A percentile compares a stretch with the other conserved stretches of the same genome.
phyloP scores from a whole-genome alignment of 2,113 vertebrate genomes.

The Numenius arquata region DNA sequence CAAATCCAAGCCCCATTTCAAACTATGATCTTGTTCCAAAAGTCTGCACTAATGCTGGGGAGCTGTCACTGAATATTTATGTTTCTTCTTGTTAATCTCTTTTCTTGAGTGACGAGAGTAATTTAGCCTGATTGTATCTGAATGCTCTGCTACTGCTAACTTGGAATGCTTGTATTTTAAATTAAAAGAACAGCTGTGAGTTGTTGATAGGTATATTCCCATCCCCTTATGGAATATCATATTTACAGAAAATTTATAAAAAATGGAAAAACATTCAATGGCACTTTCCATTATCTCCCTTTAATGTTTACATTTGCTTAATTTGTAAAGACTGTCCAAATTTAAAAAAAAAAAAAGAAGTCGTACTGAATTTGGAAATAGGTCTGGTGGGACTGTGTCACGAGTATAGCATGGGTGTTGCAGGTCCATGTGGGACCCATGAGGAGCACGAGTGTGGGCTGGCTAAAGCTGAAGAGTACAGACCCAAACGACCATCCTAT shows the following conservation, averaged over 20 bases:
- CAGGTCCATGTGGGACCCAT: conserved; percentile 94
- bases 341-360: background rate
- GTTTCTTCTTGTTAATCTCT: background rate
- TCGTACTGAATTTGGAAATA: background rate
- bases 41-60: background rate
- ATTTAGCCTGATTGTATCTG: background rate
- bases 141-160: background rate
- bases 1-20: background rate
- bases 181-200: background rate
- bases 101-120: background rate
- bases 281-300: background rate
- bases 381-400: background rate
- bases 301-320: background rate
- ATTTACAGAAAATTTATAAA: background rate
- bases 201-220: background rate
- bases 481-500: conserved; percentile 86
- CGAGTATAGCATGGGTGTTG: background rate
- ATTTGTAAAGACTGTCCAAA: background rate
- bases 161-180: background rate
- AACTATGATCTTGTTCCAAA: background rate
- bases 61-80: background rate
- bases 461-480: conserved; percentile 87
- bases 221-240: background rate
- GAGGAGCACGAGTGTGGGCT: conserved; percentile 88
- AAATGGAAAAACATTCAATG: background rate